Evolutionary conservation across 2,797 vertebrate species (phyloP).

Genomic region (Astyanax mexicanus): DNA sequence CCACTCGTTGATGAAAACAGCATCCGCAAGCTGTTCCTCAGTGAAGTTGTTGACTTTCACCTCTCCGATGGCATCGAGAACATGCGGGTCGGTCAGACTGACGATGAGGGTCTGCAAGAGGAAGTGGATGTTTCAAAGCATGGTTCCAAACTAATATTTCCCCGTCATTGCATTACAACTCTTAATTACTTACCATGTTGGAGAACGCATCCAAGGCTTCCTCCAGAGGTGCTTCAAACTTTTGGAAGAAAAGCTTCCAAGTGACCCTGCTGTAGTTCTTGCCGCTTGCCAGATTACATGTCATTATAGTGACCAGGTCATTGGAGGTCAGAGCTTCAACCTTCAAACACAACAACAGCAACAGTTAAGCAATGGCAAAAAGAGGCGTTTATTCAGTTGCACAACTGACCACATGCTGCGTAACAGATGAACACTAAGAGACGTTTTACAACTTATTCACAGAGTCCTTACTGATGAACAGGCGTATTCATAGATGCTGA

Average conservation of each 20-base stretch:
- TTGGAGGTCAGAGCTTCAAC: constrained; percentile 21
- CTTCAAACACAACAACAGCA: constrained; percentile 14
- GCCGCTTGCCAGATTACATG: no score
- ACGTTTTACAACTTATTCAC: no score
- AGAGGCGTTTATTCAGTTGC: background rate
- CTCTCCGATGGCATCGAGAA: constrained; percentile 64
- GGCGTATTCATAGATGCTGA: no score
- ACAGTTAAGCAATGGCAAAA: background rate
- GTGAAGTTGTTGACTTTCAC: constrained; percentile 54
- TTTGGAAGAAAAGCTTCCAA: no score
- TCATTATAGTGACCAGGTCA: constrained; percentile 10
- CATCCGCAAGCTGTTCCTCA: constrained; percentile 46
- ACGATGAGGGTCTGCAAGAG: constrained; percentile 31
- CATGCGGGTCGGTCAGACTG: constrained; percentile 10
- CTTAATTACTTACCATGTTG: constrained; percentile 42
- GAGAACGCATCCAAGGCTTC: constrained; percentile 10
- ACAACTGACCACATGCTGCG: background rate
- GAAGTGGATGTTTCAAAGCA: constrained; percentile 18
- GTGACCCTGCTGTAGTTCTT: no score
- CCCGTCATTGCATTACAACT: background rate
- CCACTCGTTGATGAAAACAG: constrained; percentile 46
- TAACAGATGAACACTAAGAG: background rate
- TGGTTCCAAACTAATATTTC: background rate
- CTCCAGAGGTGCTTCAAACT: no score
- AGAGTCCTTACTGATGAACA: no score